Percentiles rank a stretch among this genome's conserved stretches.
Evolutionary conservation across 2,797 vertebrate genomes (phyloP).

Genomic region (Todus mexicanus): DNA sequence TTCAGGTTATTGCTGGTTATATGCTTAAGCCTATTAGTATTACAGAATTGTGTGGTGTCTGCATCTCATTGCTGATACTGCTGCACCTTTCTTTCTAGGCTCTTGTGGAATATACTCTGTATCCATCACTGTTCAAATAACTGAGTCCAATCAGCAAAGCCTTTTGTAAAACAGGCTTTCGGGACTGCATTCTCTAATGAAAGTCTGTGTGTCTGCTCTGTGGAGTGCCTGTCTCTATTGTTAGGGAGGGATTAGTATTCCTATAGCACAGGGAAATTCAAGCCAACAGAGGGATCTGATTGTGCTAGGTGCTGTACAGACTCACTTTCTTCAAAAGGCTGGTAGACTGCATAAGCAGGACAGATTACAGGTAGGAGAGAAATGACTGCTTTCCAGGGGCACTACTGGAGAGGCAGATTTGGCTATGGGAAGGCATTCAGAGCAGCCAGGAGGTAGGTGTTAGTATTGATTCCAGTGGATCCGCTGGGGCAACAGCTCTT

Average conservation of each 20-base stretch:
- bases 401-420: background rate
- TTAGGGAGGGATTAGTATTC: slow-evolving; percentile 59
- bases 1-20: background rate
- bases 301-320: slow-evolving; percentile 12
- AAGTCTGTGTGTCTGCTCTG: slow-evolving; percentile 54
- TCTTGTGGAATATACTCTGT: background rate
- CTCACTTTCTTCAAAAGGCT: background rate
- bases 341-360: background rate
- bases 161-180: slow-evolving; percentile 56
- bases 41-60: background rate
- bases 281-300: slow-evolving; percentile 9
- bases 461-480: background rate
- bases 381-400: background rate
- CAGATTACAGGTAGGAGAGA: background rate
- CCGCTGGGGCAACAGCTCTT: background rate
- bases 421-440: background rate
- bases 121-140: slow-evolving; percentile 17
- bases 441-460: background rate
- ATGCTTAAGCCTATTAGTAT: background rate
- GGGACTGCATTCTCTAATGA: slow-evolving; percentile 39
- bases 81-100: slow-evolving; percentile 32
- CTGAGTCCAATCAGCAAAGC: slow-evolving; percentile 56
- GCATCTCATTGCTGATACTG: slow-evolving; percentile 6
- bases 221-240: slow-evolving; percentile 55
- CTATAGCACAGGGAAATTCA: slow-evolving; percentile 1